phyloP scores from a whole-genome alignment of 2,113 vertebrate species.

The Trematocara unimaculatum region DNA sequence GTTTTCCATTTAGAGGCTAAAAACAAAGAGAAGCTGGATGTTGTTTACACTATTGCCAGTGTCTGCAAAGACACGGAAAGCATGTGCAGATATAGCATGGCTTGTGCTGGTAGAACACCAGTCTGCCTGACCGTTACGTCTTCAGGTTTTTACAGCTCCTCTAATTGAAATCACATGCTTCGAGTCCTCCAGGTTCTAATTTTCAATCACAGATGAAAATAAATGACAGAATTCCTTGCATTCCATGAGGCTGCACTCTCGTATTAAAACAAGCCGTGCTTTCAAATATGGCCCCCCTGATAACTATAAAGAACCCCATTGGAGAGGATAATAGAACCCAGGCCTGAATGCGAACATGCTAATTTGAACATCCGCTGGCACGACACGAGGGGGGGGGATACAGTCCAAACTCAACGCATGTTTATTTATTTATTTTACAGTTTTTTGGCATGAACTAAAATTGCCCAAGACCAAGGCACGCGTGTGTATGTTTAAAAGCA shows the following conservation, averaged over 20 bases:
- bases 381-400: neutral
- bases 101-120: neutral
- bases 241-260: conserved; percentile 51
- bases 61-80: neutral
- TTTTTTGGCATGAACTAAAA: neutral
- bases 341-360: conserved; percentile 54
- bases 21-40: neutral
- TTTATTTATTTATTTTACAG: neutral
- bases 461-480: neutral
- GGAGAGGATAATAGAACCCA: conserved; percentile 57
- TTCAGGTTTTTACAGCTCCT: conserved; percentile 33
- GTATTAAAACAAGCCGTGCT: conserved; percentile 56
- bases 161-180: conserved; percentile 61
- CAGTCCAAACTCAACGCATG: neutral
- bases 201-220: conserved; percentile 57
- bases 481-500: conserved; percentile 4
- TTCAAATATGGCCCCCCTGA: conserved; percentile 53
- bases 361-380: conserved; percentile 55
- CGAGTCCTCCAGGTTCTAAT: conserved; percentile 42
- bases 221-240: conserved; percentile 65
- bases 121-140: conserved; percentile 30
- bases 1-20: neutral
- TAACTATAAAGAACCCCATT: conserved; percentile 59
- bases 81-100: neutral
- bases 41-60: neutral